Conservation (phyloP, 2,113 vertebrate genomes). For the Penelope pileata region DNA sequence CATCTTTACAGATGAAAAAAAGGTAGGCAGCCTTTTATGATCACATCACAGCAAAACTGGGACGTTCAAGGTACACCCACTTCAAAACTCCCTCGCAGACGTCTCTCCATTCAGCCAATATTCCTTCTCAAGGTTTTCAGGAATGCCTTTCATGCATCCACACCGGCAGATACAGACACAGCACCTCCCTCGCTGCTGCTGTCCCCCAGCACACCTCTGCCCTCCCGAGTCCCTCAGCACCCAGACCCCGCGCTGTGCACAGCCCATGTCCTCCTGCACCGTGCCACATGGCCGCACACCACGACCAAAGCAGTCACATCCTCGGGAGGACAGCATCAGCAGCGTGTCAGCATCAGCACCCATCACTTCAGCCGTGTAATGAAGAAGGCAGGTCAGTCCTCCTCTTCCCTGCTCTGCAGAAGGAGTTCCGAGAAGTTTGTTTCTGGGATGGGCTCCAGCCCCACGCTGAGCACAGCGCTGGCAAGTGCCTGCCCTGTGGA, state of each 20-base stretch:
- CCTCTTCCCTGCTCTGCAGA: background rate
- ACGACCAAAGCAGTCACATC: background rate
- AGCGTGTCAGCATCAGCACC: no score
- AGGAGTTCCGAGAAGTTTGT: no score
- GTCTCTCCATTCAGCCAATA: background rate
- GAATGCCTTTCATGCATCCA: background rate
- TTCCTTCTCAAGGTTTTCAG: background rate
- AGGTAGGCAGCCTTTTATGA: constrained; percentile 13
- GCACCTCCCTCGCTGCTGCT: background rate
- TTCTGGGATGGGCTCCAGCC: no score
- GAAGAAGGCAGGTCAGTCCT: background rate
- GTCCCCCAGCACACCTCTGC: background rate
- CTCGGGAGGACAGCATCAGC: background rate
- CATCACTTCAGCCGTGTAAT: background rate
- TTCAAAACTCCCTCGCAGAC: background rate
- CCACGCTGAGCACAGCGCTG: no score
- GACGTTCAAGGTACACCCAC: background rate
- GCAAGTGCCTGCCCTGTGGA: no score
- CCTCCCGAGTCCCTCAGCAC: accelerated
- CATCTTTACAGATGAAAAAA: background rate
- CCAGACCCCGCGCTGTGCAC: no score
- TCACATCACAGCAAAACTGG: background rate
- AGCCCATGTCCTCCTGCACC: no score
- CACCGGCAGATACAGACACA: accelerated
- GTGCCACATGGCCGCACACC: no score